Evolutionary conservation across 2,797 vertebrate genomes (phyloP).

Genomic region (Hylomyscus alleni): DNA sequence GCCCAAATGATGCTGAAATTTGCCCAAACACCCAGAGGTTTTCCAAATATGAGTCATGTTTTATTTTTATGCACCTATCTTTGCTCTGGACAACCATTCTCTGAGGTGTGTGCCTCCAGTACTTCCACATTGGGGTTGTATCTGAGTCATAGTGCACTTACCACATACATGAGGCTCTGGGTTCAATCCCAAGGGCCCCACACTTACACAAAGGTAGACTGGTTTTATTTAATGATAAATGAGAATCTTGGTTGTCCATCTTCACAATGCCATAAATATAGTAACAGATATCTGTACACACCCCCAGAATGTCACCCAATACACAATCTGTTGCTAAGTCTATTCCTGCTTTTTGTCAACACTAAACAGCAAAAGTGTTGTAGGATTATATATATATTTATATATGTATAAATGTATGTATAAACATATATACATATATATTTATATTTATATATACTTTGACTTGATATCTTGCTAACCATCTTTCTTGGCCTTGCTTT

Average conservation of each 20-base stretch:
- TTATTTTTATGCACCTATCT: slow-evolving; percentile 4
- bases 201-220: not conserved
- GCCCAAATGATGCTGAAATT: not conserved
- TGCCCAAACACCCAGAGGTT: slow-evolving; percentile 22
- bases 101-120: not conserved
- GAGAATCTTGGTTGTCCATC: not conserved
- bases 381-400: too few relatives aligned
- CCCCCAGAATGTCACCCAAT: not conserved
- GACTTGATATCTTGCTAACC: not conserved
- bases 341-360: not conserved
- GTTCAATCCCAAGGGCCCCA: not conserved
- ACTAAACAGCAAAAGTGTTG: not conserved
- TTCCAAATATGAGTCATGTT: slow-evolving; percentile 1
- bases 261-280: not conserved
- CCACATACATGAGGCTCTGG: not conserved
- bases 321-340: not conserved
- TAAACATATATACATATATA: too few relatives aligned
- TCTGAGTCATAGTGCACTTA: not conserved
- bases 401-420: too few relatives aligned
- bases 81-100: not conserved
- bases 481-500: slow-evolving; percentile 51
- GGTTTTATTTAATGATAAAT: not conserved
- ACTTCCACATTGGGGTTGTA: not conserved
- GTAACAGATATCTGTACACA: not conserved
- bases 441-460: not conserved